Evolutionary conservation across 2,888 invertebrate genomes (phyloP).

Genomic region (Xanthorhoe spadicearia): DNA sequence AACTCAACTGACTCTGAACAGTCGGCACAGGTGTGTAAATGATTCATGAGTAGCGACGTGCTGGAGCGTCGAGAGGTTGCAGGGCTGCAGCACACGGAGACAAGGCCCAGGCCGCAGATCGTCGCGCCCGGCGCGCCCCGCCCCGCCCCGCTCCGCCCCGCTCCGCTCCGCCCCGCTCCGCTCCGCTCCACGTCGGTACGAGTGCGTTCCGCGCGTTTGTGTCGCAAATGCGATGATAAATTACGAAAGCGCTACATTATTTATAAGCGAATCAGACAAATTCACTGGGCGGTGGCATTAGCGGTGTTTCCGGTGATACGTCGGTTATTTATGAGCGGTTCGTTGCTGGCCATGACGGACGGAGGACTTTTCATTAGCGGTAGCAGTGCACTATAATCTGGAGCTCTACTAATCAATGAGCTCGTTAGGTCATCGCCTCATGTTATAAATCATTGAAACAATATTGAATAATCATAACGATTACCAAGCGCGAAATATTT

Average conservation of each 20-base stretch:
- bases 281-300: background rate
- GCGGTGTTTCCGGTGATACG: background rate
- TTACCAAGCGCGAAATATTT: background rate
- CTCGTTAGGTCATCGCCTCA: background rate
- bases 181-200: conserved; percentile 2
- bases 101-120: too few relatives aligned
- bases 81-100: too few relatives aligned
- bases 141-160: background rate
- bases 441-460: background rate
- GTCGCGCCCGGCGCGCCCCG: background rate
- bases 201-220: conserved; percentile 7
- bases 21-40: conserved; percentile 37
- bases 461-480: background rate
- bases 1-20: background rate
- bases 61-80: too few relatives aligned
- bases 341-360: background rate
- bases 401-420: background rate
- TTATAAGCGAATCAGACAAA: conserved; percentile 6
- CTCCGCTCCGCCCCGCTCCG: background rate
- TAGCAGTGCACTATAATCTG: background rate
- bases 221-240: conserved; percentile 20
- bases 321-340: background rate
- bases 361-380: background rate
- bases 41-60: conserved; percentile 41
- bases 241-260: conserved; percentile 13